Evolutionary conservation across 2,113 vertebrate species (phyloP).

Genomic region (Saccopteryx bilineata): DNA sequence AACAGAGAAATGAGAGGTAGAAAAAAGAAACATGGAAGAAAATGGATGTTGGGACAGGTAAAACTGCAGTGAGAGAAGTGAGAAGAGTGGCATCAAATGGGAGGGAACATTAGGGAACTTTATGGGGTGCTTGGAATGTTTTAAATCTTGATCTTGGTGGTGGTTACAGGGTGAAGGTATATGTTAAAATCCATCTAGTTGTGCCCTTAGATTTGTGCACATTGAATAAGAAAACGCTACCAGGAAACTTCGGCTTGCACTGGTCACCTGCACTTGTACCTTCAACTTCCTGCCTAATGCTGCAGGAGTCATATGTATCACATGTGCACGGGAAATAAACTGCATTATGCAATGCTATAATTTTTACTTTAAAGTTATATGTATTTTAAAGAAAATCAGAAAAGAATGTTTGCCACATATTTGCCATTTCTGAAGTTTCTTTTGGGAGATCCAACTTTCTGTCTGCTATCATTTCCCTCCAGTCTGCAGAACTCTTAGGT

Average conservation of each 20-base stretch:
- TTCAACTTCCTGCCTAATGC: not conserved
- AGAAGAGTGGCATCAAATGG: not conserved
- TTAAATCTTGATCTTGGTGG: not conserved
- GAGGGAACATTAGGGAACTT: not conserved
- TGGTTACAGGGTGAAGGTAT: not conserved
- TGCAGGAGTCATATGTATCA: not conserved
- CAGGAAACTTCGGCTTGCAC: not conserved
- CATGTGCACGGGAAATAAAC: not conserved
- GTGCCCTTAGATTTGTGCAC: not conserved
- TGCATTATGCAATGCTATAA: not conserved
- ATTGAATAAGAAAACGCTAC: not conserved
- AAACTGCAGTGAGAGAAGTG: not conserved
- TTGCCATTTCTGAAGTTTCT: not conserved
- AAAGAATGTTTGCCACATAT: not conserved
- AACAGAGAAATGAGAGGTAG: not conserved
- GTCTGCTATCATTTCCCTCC: conserved; percentile 1
- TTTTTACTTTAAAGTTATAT: conserved; percentile 2
- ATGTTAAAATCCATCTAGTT: not conserved
- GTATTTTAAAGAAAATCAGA: conserved; percentile 48
- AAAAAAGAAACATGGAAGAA: not conserved
- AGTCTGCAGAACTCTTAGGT: conserved; percentile 1
- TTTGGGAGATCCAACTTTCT: conserved; percentile 14
- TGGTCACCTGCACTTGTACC: not conserved
- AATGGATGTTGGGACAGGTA: not conserved
- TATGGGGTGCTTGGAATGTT: not conserved